Evolutionary conservation across 2,797 vertebrate genomes (phyloP).

Genomic region (Argyrosomus regius): DNA sequence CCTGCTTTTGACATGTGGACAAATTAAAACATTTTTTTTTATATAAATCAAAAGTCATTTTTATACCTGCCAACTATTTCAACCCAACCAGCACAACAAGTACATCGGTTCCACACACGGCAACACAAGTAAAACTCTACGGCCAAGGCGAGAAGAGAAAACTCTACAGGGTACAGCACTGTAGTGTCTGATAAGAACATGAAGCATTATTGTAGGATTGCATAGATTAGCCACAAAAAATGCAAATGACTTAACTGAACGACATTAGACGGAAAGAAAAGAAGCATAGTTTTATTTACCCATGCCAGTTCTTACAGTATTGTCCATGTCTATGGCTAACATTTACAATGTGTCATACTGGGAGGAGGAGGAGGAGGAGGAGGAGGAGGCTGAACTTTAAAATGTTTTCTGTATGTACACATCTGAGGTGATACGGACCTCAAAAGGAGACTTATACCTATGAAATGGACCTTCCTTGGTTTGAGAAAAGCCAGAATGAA

Average conservation of each 20-base stretch:
- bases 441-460: conserved; percentile 3
- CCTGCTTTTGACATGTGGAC: conserved; percentile 58
- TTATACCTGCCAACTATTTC: conserved; percentile 42
- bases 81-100: conserved; percentile 64
- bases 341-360: conserved; percentile 18
- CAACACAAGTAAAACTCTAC: conserved; percentile 76
- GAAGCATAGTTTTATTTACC: conserved; percentile 24
- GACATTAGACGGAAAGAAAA: conserved; percentile 31
- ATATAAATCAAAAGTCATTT: conserved; percentile 55
- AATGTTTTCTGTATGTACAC: conserved; percentile 36
- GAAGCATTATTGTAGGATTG: conserved; percentile 74
- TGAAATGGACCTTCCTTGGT: conserved; percentile 13
- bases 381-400: conserved; percentile 23
- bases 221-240: conserved; percentile 82
- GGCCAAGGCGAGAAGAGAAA: conserved; percentile 61
- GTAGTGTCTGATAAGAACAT: conserved; percentile 62
- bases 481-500: conserved; percentile 26
- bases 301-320: conserved; percentile 22
- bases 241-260: conserved; percentile 69
- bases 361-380: conserved; percentile 3
- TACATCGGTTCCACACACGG: conserved; percentile 73
- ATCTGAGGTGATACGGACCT: conserved; percentile 10
- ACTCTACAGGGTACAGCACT: conserved; percentile 69
- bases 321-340: conserved; percentile 24
- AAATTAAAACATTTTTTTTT: conserved; percentile 44